Evolutionary conservation across 1,140 invertebrate species (phyloP).

Genomic region (Mya arenaria): DNA sequence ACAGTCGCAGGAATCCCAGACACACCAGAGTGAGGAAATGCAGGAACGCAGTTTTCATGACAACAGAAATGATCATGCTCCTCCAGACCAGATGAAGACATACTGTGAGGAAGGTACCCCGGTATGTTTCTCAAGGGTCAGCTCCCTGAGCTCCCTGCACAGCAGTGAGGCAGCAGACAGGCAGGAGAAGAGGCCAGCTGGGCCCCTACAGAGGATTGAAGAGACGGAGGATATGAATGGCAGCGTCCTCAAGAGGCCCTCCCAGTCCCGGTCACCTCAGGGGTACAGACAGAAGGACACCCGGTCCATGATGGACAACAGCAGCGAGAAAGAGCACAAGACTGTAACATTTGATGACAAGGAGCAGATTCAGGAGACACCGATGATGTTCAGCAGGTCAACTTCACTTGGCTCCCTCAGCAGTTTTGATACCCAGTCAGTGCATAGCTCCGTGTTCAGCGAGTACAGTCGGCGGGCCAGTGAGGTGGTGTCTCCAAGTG

Average conservation of each 20-base stretch:
- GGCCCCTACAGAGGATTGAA: conserved; percentile 69
- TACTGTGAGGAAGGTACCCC: conserved; percentile 88
- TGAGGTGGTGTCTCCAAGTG: conserved; percentile 94
- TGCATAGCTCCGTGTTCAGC: conserved; percentile 93
- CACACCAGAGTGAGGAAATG: conserved; percentile 31
- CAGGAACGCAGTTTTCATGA: conserved; percentile 62
- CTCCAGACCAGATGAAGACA: conserved; percentile 80
- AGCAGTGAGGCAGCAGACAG: conserved; percentile 80
- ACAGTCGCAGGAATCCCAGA: conserved; percentile 20
- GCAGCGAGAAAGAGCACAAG: conserved; percentile 80
- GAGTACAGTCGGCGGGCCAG: conserved; percentile 94
- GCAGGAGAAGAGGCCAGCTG: conserved; percentile 38
- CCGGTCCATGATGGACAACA: conserved; percentile 33
- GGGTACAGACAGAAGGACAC: conserved; percentile 54
- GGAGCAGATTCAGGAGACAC: conserved; percentile 92
- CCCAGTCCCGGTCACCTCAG: conserved; percentile 52
- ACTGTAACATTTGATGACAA: conserved; percentile 86
- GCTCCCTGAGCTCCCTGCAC: conserved; percentile 90
- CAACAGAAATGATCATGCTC: conserved; percentile 57
- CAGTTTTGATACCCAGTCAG: conserved; percentile 91
- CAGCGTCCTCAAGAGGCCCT: conserved; percentile 45
- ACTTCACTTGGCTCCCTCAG: conserved; percentile 95
- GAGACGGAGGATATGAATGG: conserved; percentile 66
- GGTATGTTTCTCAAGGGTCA: conserved; percentile 90
- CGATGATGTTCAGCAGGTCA: conserved; percentile 96